Conservation (phyloP, 2,888 invertebrate species). For the Rhopalosiphum nymphaeae region DNA sequence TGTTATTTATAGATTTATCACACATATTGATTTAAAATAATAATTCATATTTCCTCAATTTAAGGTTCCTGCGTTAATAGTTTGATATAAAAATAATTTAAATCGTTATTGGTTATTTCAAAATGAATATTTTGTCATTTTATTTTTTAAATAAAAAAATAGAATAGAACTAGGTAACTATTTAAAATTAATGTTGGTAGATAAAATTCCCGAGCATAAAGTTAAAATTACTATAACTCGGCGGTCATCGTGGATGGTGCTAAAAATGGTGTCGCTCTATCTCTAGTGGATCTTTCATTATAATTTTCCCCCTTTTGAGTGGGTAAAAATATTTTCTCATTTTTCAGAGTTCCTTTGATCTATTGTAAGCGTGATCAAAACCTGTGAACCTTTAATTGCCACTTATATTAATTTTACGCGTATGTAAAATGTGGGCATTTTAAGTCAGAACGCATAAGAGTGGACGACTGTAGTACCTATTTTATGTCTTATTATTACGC, state of each 20-base stretch:
- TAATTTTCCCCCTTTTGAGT: background rate
- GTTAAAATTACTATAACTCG: slow-evolving; percentile 8
- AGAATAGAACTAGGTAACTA: background rate
- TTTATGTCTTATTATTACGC: background rate
- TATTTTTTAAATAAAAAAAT: background rate
- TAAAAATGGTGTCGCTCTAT: slow-evolving; percentile 20
- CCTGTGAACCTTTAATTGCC: slow-evolving; percentile 45
- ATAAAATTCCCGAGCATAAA: background rate
- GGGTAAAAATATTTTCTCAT: slow-evolving; percentile 22
- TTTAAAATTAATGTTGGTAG: background rate
- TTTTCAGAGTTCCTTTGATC: slow-evolving; percentile 34
- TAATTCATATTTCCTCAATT: background rate
- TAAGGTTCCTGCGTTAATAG: background rate
- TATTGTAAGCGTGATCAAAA: slow-evolving; percentile 34
- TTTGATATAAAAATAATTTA: background rate
- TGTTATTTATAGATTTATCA: background rate
- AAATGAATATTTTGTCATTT: background rate
- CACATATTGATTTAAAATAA: no score
- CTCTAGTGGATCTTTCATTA: slow-evolving; percentile 42
- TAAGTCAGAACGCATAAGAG: background rate
- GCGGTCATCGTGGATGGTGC: slow-evolving; percentile 5
- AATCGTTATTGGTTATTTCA: background rate
- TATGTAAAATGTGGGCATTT: background rate
- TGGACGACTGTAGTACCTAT: background rate
- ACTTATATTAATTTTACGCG: slow-evolving; percentile 32